Conservation (phyloP, 35 echinoderm and acorn worm species). For the Lytechinus pictus region DNA sequence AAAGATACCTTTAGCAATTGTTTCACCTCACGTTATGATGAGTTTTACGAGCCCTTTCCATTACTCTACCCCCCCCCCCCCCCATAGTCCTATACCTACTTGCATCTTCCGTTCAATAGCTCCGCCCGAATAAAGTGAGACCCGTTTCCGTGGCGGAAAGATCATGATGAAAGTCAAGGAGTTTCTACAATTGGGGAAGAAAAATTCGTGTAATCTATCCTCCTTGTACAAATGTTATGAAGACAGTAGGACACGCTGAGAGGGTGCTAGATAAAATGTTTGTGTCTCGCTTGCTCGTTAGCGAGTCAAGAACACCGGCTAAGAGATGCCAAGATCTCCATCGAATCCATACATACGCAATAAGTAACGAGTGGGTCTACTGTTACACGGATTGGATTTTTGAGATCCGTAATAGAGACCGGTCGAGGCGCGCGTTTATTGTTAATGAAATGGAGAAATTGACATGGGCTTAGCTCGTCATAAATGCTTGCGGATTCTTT, state of each 20-base stretch:
- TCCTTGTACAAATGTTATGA: conserved; percentile 55
- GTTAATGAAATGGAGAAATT: conserved; percentile 6
- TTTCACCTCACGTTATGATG: too few relatives aligned
- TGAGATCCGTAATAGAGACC: conserved; percentile 7
- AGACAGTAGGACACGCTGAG: neutral
- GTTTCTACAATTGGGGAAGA: conserved; percentile 40
- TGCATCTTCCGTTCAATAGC: neutral
- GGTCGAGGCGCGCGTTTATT: neutral
- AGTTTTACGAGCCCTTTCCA: too few relatives aligned
- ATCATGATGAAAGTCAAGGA: conserved; percentile 38
- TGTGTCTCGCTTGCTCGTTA: conserved; percentile 46
- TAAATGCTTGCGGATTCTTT: conserved; percentile 11
- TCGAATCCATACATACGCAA: conserved; percentile 39
- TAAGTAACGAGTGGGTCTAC: conserved; percentile 10
- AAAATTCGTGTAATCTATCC: conserved; percentile 45
- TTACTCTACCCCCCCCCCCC: neutral
- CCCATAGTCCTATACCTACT: neutral
- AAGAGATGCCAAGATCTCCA: neutral
- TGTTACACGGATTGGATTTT: conserved; percentile 40
- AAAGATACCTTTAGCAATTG: too few relatives aligned
- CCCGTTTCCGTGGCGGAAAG: conserved; percentile 36
- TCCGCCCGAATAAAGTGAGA: neutral
- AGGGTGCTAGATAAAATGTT: conserved; percentile 53
- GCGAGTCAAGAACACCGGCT: conserved; percentile 9
- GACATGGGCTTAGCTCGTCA: neutral